A percentile compares a stretch with the other conserved stretches of the same genome.
Conservation (phyloP, 2,888 invertebrate genomes). For the Schizotus pectinicornis region DNA sequence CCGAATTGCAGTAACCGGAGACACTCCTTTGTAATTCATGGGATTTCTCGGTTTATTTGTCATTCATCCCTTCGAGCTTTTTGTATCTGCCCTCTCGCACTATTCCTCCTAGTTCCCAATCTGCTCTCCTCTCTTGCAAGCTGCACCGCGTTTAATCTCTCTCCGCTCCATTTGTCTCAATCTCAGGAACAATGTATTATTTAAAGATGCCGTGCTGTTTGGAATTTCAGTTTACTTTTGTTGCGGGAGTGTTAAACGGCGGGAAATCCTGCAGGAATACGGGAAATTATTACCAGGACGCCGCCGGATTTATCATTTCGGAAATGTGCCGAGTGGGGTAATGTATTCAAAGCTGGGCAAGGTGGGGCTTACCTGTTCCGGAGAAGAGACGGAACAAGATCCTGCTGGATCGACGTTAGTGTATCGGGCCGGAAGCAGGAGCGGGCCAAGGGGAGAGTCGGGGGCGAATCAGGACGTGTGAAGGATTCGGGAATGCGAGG, state of each 20-base stretch:
- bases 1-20: conserved; percentile 56
- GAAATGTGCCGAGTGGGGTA: too few relatives aligned
- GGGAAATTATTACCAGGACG: neutral
- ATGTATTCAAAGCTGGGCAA: too few relatives aligned
- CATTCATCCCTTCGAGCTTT: conserved; percentile 57
- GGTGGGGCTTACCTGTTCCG: too few relatives aligned
- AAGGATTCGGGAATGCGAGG: conserved; percentile 46
- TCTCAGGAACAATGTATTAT: conserved; percentile 59
- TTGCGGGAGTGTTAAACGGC: conserved; percentile 33
- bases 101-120: conserved; percentile 31
- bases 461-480: conserved; percentile 38
- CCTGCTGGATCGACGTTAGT: too few relatives aligned
- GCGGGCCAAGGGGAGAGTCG: too few relatives aligned
- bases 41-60: conserved; percentile 59
- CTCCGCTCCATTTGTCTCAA: conserved; percentile 59
- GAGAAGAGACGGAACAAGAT: too few relatives aligned
- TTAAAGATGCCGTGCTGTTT: conserved; percentile 51
- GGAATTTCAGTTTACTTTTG: conserved; percentile 42
- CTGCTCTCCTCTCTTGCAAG: conserved; percentile 37
- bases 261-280: too few relatives aligned
- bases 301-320: neutral
- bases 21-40: conserved; percentile 60
- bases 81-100: conserved; percentile 44
- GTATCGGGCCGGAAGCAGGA: too few relatives aligned
- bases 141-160: conserved; percentile 54